Conservation (phyloP, 2,888 invertebrate species). For the Ceriagrion tenellum region DNA sequence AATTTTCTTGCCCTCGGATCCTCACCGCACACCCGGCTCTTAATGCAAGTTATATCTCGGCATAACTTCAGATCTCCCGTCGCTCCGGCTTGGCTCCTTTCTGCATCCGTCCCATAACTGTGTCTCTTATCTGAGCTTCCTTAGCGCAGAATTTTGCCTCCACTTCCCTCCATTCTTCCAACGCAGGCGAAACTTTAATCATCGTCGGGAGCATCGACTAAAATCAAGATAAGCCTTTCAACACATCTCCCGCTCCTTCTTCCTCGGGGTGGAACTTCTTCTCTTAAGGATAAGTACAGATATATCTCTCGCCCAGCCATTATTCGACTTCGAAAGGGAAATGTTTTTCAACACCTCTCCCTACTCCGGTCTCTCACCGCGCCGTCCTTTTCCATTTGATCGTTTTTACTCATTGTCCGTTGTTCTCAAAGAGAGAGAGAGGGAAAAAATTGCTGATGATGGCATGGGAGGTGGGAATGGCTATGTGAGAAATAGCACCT, state of each 20-base stretch:
- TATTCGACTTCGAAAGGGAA: not conserved
- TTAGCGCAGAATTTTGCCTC: not conserved
- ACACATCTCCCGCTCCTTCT: not conserved
- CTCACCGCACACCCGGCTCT: not conserved
- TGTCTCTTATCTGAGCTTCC: not conserved
- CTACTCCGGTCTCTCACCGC: not conserved
- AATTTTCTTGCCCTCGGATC: not conserved
- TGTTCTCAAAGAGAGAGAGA: not conserved
- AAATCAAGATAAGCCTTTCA: constrained; percentile 29
- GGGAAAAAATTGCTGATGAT: not conserved
- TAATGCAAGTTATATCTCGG: not conserved
- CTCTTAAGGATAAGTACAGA: not conserved
- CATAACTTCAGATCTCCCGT: not conserved
- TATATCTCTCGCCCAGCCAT: not conserved
- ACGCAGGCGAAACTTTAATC: not conserved
- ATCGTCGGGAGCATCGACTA: not conserved
- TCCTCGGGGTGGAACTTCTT: not conserved
- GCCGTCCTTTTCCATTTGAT: not conserved
- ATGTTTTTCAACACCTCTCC: not conserved
- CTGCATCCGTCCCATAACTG: not conserved
- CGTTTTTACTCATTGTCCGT: not conserved
- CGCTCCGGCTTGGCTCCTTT: not conserved
- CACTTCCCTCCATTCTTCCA: not conserved
- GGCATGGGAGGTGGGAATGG: not conserved
- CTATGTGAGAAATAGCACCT: not conserved